Conservation (phyloP, 1,140 invertebrate genomes). For the Orchesella cincta region DNA sequence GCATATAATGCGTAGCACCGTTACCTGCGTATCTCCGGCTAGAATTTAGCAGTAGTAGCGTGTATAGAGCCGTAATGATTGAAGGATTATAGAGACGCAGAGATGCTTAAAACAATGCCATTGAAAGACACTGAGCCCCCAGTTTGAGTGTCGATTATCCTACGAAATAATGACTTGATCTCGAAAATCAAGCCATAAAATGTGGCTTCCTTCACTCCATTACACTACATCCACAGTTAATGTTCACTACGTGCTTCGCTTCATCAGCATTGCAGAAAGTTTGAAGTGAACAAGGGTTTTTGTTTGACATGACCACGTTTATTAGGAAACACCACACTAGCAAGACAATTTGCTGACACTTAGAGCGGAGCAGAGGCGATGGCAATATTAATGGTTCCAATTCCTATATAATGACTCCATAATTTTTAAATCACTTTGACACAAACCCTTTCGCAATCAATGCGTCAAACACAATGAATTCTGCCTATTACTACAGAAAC, state of each 20-base stretch:
- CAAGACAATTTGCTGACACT: neutral
- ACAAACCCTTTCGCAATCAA: neutral
- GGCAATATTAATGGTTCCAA: no score
- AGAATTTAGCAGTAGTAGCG: neutral
- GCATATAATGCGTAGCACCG: no score
- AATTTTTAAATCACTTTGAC: neutral
- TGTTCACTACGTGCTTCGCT: neutral
- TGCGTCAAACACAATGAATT: neutral
- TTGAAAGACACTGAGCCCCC: neutral
- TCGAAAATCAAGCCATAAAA: conserved; percentile 15
- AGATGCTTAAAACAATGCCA: neutral
- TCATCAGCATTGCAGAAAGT: neutral
- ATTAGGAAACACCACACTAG: neutral
- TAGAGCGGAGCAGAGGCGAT: neutral
- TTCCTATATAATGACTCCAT: neutral
- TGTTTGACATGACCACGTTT: neutral
- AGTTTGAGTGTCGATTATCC: neutral
- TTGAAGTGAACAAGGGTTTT: neutral
- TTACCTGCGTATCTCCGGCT: no score
- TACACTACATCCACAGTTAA: neutral
- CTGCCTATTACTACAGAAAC: neutral
- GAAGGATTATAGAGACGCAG: neutral
- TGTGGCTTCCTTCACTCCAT: neutral
- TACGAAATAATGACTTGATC: conserved; percentile 12
- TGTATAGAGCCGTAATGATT: neutral